These are phyloP conservation scores for Cylloceria caligata DNA, from an alignment of 2,888 invertebrate species.

Conservation along the genomic window DNA sequence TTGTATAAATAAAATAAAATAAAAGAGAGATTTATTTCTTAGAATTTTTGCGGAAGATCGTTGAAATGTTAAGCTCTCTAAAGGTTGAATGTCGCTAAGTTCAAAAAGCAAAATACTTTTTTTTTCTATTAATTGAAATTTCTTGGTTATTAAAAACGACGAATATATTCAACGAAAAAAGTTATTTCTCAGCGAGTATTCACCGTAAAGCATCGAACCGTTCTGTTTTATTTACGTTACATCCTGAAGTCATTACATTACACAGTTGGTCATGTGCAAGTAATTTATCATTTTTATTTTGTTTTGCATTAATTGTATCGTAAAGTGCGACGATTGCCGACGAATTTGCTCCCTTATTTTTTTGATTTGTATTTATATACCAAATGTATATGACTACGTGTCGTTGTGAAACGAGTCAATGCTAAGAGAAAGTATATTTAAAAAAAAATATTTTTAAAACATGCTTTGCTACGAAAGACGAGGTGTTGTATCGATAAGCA, in stretches of 20 bases:
- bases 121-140: constrained; percentile 1
- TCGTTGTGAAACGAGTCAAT: not conserved
- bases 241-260: not conserved
- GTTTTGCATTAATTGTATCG: not conserved
- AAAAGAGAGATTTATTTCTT: not conserved
- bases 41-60: constrained; percentile 1
- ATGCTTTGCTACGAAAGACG: not conserved
- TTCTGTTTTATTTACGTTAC: not conserved
- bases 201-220: not conserved
- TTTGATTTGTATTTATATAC: not conserved
- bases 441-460: no score
- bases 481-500: not conserved
- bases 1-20: not conserved
- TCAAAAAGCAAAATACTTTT: constrained; percentile 12
- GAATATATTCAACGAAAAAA: not conserved
- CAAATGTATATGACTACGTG: not conserved
- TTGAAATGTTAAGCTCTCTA: constrained; percentile 46
- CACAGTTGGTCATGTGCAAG: not conserved
- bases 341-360: not conserved
- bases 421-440: not conserved
- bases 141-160: not conserved
- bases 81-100: constrained; percentile 53
- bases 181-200: not conserved
- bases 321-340: not conserved
- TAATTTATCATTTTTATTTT: not conserved